Base-by-base conservation (phyloP, 2,797 vertebrate genomes). In the Vespertilio murinus region DNA sequence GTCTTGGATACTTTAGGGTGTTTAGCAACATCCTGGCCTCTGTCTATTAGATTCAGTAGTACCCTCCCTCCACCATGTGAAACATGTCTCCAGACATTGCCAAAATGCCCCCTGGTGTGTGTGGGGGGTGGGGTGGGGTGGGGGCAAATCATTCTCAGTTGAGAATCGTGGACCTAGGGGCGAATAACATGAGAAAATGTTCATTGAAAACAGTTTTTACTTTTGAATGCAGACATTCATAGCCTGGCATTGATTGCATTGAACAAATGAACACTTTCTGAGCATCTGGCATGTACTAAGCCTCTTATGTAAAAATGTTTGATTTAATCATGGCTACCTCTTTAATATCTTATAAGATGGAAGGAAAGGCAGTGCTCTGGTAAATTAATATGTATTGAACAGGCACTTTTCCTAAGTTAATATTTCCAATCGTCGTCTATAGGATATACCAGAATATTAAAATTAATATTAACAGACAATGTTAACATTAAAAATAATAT, bases 401-500 rank as follows among this genome's bases (percentile, higher is more conserved):
- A 40, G n/a, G 11, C 8, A 67, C 84, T 90, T 94, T 38, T 2
- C 59, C 75, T 86, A 84, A 77, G 71, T 77, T 35, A 71, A 74
- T 91, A 85, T 84, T 73, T 6, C n/a, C 20, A 61, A 28, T 67
- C 35, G 14, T 59, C 86, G 69, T 87, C 67, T 87, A 10, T 54
- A 69, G 38, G 74, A 28, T 75, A 73, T 85, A 67, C 30, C n/a
- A 45, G 59, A 79, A 73, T 42, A 94, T 90, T 59, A 59, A 96
- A 96, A 96, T 96, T 93, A 94, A 83, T 96, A 93, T 79, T 84
- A 94, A 87, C 56, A 93, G 90, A 97, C 61, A 93, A 30, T 40
- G 75, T 47, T 85, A 59, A 69, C 54, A 67, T 77, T 81, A 38
- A 90, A 59, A 49, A 54, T 22, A 69, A 45, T 22, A 61, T 35